phyloP scores from a whole-genome alignment of 2,797 vertebrate species.

The Chloroceryle inda region DNA sequence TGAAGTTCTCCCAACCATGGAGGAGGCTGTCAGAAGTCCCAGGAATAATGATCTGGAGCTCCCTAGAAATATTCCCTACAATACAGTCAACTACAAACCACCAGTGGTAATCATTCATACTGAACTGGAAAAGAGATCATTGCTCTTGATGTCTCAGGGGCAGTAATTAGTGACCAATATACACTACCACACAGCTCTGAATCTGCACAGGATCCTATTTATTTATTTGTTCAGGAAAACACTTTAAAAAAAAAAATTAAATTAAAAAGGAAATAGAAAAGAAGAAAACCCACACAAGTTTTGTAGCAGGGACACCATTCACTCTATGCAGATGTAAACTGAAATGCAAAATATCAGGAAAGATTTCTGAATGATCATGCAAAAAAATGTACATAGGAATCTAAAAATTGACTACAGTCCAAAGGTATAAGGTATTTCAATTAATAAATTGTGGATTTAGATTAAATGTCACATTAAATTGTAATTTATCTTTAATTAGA shows the following conservation, averaged over 20 bases:
- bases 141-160: neutral
- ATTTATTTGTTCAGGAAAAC: neutral
- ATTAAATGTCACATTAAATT: neutral
- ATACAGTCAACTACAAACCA: neutral
- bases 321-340: neutral
- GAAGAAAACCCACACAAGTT: neutral
- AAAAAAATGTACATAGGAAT: rapidly evolving
- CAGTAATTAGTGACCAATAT: neutral
- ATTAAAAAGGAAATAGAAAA: neutral
- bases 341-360: neutral
- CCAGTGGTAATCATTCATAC: neutral
- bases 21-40: neutral
- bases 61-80: neutral
- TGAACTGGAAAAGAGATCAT: neutral
- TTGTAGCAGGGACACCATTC: neutral
- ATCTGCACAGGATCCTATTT: neutral
- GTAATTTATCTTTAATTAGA: neutral
- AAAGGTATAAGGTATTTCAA: neutral
- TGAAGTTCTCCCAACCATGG: neutral
- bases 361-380: neutral
- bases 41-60: neutral
- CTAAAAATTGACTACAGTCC: neutral
- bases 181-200: neutral
- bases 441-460: neutral
- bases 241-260: neutral